Percentiles rank a stretch among this genome's conserved stretches.
phyloP scores from a whole-genome alignment of 1,140 invertebrate species.

The Ceratina calcarata region DNA sequence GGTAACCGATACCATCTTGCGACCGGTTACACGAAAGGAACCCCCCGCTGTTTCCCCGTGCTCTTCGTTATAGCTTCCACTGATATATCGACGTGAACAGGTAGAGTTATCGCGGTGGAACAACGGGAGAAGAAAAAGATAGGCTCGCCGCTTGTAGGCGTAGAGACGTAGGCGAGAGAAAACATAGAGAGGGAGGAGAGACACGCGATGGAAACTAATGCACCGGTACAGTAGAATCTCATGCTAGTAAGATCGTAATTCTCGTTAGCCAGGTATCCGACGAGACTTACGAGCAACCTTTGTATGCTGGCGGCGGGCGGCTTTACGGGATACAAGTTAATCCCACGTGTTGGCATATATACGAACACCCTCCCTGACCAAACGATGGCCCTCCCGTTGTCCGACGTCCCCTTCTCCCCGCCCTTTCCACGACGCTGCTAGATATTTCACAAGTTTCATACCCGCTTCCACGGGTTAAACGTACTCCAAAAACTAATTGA shows the following conservation, averaged over 20 bases:
- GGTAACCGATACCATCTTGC: conserved; percentile 10
- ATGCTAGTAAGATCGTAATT: conserved; percentile 76
- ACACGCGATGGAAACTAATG: conserved; percentile 68
- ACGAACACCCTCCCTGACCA: conserved; percentile 56
- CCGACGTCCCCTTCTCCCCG: conserved; percentile 13
- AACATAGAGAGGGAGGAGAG: conserved; percentile 12
- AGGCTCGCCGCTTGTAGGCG: conserved; percentile 60
- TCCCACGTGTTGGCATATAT: conserved; percentile 65
- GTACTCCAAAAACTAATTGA: too few species aligned
- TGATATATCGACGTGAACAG: conserved; percentile 60
- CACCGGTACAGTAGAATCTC: conserved; percentile 60
- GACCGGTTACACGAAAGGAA: background rate
- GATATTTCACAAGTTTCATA: too few species aligned
- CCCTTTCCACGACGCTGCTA: background rate
- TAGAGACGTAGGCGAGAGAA: conserved; percentile 66
- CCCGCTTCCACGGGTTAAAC: too few species aligned
- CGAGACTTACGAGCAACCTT: conserved; percentile 72
- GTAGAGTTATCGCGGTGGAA: conserved; percentile 64
- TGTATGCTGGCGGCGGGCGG: conserved; percentile 69
- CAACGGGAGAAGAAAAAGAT: conserved; percentile 36
- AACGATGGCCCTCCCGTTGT: conserved; percentile 36
- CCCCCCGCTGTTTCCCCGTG: conserved; percentile 21
- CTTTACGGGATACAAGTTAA: conserved; percentile 76
- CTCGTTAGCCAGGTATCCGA: conserved; percentile 72
- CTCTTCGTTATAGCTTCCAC: conserved; percentile 52